Base-by-base conservation (phyloP, 2,888 invertebrate genomes). In the Thereva unica region DNA sequence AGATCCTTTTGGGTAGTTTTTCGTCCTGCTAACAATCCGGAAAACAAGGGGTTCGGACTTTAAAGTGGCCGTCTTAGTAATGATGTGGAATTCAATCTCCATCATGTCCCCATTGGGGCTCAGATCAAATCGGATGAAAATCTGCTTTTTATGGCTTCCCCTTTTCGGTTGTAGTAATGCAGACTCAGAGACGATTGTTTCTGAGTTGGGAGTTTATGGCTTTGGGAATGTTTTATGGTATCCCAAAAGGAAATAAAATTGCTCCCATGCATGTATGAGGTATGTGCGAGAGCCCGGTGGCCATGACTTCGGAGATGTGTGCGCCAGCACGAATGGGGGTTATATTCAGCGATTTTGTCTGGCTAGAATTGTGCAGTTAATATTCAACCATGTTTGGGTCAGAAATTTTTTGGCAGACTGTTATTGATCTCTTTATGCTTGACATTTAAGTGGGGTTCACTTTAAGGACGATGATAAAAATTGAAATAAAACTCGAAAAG, bases 241-340 rank as follows among this genome's bases (percentile, higher is more conserved):
- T 67, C 64, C 67, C 67, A 40, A 64, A 63, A 64, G 64, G 64
- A 59, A 56, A 67, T 67, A 67, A 64, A 64, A 67, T 41, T 8
- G 61, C 50, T 61, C 50, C 23, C 23, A 23, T 23, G 23, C 2
- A 61, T 50, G 9, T 50, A 61, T 61, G 61, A 50, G 38, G 53
- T 50, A 23, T 23, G 23, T 23, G 23, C 23, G 23, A 2, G 23
- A 23, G 23, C 23, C 23, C 23, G 23, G 2, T 23, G 23, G 23
- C 23, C 23, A 23, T 23, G 23, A 23, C 23, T 23, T 23, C 23
- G 2, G 23, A 23, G 23, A 23, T 23, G 23, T 23, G 23, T 23
- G 23, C 1, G 23, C 23, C 23, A 23, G 23, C 23, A 23, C 1
- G 23, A 23, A 23, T 23, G 23, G 23, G 23, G 23, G 23, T 23